Evolutionary conservation across 2,888 invertebrate genomes (phyloP).

Genomic region (Trichopoda pennipes): DNA sequence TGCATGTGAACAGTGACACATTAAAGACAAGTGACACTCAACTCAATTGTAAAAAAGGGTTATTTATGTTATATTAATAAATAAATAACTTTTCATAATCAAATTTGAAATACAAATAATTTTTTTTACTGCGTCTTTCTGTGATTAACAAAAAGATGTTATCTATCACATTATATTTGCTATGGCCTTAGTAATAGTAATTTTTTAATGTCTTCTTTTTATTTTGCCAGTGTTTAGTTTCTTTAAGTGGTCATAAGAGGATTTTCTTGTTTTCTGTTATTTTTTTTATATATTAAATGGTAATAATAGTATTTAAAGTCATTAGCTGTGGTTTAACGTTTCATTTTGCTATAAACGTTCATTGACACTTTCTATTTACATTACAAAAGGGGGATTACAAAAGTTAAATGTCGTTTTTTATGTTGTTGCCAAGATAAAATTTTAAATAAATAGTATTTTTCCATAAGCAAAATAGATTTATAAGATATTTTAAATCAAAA

Average conservation of each 20-base stretch:
- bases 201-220: background rate
- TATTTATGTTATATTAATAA: no score
- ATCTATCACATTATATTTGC: background rate
- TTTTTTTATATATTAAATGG: background rate
- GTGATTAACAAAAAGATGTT: background rate
- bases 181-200: background rate
- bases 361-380: slow-evolving; percentile 38
- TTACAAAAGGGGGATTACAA: slow-evolving; percentile 16
- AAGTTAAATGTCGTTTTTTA: slow-evolving; percentile 5
- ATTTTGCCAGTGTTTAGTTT: slow-evolving; percentile 2
- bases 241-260: slow-evolving; percentile 41
- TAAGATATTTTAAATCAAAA: background rate
- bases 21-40: no score
- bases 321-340: slow-evolving; percentile 38
- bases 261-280: background rate
- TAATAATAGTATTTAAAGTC: background rate
- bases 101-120: no score
- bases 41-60: no score
- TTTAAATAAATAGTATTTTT: background rate
- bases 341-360: slow-evolving; percentile 26
- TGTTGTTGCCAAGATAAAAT: background rate
- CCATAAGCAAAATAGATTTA: background rate
- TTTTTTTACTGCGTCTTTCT: no score
- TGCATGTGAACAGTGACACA: no score
- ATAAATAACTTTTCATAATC: no score